Conservation (phyloP, 2,113 vertebrate species). For the Tyrannus savana region DNA sequence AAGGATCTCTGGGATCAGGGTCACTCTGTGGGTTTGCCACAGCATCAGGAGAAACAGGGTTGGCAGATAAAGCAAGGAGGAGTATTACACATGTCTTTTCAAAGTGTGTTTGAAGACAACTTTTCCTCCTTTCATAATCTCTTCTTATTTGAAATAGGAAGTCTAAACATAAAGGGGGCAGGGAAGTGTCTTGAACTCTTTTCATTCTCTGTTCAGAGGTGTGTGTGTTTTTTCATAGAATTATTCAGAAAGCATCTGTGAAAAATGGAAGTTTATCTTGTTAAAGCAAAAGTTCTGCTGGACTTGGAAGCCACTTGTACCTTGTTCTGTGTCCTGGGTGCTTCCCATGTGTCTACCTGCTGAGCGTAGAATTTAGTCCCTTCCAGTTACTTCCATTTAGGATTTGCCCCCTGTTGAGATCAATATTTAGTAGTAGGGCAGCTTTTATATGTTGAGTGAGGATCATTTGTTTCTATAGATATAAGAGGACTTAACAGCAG, state of each 20-base stretch:
- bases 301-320: not conserved
- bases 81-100: not conserved
- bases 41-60: not conserved
- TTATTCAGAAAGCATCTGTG: not conserved
- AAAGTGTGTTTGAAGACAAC: not conserved
- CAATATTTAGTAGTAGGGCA: slow-evolving; percentile 64
- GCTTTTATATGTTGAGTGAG: slow-evolving; percentile 59
- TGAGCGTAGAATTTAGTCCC: slow-evolving; percentile 8
- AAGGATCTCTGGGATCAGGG: not conserved
- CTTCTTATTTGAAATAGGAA: not conserved
- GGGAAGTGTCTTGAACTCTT: not conserved
- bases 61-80: not conserved
- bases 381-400: slow-evolving; percentile 35
- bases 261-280: not conserved
- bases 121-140: not conserved
- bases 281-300: not conserved
- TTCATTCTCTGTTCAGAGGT: not conserved
- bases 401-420: slow-evolving; percentile 50
- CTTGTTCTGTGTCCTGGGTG: not conserved
- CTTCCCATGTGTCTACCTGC: not conserved
- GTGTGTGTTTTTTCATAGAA: not conserved
- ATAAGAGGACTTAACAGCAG: slow-evolving; percentile 43
- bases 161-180: not conserved
- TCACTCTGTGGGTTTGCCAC: not conserved
- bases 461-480: slow-evolving; percentile 74